Evolutionary conservation across 2,797 vertebrate species (phyloP).

Genomic region (Sus cebifrons): DNA sequence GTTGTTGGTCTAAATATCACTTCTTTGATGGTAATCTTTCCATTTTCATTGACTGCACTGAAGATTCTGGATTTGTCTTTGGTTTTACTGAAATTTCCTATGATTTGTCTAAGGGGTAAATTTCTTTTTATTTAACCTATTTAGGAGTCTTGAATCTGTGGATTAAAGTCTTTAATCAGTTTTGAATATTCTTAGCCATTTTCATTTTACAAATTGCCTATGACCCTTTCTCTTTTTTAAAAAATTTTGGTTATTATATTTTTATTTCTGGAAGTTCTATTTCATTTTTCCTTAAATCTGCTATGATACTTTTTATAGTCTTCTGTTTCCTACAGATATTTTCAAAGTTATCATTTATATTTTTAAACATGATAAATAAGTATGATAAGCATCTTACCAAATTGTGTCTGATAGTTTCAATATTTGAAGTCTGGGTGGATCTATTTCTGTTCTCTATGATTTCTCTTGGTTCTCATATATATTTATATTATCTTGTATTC

Average conservation of each 20-base stretch:
- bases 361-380: constrained; percentile 31
- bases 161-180: neutral
- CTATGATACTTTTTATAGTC: neutral
- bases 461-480: constrained; percentile 9
- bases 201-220: constrained; percentile 4
- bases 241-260: neutral
- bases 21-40: constrained; percentile 8
- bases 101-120: constrained; percentile 14
- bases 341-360: constrained; percentile 14
- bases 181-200: constrained; percentile 32
- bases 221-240: neutral
- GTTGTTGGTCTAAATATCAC: neutral
- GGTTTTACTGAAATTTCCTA: neutral
- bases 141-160: neutral
- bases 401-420: constrained; percentile 12
- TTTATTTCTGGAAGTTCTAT: constrained; percentile 35
- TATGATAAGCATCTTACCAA: neutral
- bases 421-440: constrained; percentile 16
- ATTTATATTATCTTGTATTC: neutral
- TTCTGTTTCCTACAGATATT: constrained; percentile 11
- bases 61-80: neutral
- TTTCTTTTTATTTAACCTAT: constrained; percentile 35
- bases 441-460: neutral
- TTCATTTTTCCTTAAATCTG: neutral
- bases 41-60: neutral